Percentiles rank a stretch among this genome's conserved stretches.
These are phyloP conservation scores for Chydorus sphaericus DNA, from an alignment of 2,888 invertebrate species.

Conservation along the genomic window DNA sequence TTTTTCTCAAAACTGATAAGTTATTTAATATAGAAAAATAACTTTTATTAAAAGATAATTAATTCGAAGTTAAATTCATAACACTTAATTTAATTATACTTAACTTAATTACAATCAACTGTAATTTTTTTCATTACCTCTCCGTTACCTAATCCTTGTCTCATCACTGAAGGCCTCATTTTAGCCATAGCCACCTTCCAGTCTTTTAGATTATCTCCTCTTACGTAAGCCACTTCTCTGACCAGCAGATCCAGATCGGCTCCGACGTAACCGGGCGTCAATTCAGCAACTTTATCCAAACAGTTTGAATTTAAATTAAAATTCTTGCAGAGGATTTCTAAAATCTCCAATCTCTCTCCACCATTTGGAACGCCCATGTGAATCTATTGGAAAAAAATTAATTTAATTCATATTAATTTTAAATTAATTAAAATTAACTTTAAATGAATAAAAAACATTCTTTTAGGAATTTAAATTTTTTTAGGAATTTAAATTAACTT, in stretches of 20 bases:
- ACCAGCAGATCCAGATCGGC: constrained; percentile 38
- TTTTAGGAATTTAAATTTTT: too few relatives aligned
- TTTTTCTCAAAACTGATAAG: too few relatives aligned
- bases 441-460: not conserved
- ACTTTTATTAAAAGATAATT: too few relatives aligned
- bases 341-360: constrained; percentile 31
- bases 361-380: constrained; percentile 34
- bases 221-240: constrained; percentile 25
- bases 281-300: constrained; percentile 27
- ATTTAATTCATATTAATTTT: not conserved
- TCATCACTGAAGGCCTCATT: constrained; percentile 32
- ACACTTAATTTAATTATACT: too few relatives aligned
- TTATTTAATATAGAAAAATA: too few relatives aligned
- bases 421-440: not conserved
- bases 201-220: constrained; percentile 19
- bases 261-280: constrained; percentile 42
- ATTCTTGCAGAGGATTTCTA: constrained; percentile 25
- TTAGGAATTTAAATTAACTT: too few relatives aligned
- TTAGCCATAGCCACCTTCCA: constrained; percentile 27
- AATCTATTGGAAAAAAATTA: constrained; percentile 25
- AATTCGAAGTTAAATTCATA: too few relatives aligned
- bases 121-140: constrained; percentile 23
- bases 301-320: constrained; percentile 16
- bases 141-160: constrained; percentile 33
- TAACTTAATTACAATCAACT: too few relatives aligned